Conservation (phyloP, 1,140 invertebrate genomes). For the Brachionus koreanus region DNA sequence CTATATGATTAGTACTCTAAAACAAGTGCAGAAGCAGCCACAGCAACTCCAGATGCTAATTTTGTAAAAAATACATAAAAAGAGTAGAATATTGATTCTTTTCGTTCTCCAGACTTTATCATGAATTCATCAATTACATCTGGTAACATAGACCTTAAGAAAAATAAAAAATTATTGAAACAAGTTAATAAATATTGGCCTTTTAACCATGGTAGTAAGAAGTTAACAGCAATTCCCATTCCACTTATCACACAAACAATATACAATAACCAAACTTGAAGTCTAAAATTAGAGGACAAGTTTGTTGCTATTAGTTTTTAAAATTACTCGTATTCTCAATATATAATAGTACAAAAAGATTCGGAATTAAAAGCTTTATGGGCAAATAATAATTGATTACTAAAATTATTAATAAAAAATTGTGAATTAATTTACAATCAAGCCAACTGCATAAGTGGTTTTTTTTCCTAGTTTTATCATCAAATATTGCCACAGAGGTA, state of each 20-base stretch:
- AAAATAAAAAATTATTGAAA: not conserved
- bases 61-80: constrained; percentile 57
- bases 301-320: not conserved
- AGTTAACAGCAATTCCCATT: constrained; percentile 31
- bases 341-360: constrained; percentile 14
- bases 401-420: constrained; percentile 47
- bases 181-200: not conserved
- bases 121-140: constrained; percentile 56
- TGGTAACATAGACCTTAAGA: constrained; percentile 53
- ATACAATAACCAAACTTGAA: constrained; percentile 36
- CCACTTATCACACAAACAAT: constrained; percentile 29
- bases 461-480: constrained; percentile 52
- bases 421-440: constrained; percentile 50
- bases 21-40: constrained; percentile 52
- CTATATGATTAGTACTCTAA: constrained; percentile 47
- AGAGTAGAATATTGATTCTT: constrained; percentile 56
- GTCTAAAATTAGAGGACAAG: not conserved
- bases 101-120: constrained; percentile 50
- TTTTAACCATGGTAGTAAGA: constrained; percentile 9
- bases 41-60: constrained; percentile 50
- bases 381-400: not conserved
- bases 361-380: constrained; percentile 17
- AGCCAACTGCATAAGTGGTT: constrained; percentile 51
- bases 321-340: constrained; percentile 5
- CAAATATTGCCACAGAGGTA: constrained; percentile 52